These are phyloP conservation scores for Elgaria multicarinata DNA, from an alignment of 2,113 vertebrate species.

Conservation along the genomic window DNA sequence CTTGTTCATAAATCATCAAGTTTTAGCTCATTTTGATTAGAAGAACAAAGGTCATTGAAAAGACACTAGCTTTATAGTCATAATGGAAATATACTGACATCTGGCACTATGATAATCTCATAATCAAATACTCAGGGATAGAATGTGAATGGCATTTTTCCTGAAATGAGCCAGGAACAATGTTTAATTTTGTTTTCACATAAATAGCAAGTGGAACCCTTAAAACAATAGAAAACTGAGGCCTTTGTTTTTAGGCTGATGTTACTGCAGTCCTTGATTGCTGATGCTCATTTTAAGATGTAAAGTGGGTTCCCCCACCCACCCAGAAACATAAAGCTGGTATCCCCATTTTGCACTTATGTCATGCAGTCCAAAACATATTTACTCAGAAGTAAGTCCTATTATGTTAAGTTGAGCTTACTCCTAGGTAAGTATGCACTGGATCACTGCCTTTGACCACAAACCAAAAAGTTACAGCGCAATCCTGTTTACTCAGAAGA, in stretches of 20 bases:
- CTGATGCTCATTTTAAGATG: not conserved
- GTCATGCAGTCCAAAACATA: not conserved
- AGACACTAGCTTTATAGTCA: not conserved
- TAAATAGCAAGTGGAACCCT: not conserved
- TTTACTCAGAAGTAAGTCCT: not conserved
- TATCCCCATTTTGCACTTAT: not conserved
- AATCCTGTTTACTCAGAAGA: not conserved
- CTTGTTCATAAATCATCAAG: not conserved
- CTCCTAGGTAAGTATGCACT: too few species aligned
- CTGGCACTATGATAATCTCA: conserved; percentile 3
- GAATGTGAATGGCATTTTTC: not conserved
- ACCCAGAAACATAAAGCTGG: not conserved
- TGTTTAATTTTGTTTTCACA: not conserved
- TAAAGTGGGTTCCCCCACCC: too few species aligned
- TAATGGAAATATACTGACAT: conserved; percentile 5
- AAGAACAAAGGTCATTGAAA: not conserved
- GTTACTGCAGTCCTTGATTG: not conserved
- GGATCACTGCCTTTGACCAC: too few species aligned
- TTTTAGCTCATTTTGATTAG: not conserved
- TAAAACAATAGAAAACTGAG: not conserved
- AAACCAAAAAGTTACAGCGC: too few species aligned
- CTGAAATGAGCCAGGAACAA: not conserved
- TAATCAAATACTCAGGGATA: not conserved
- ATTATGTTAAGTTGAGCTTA: not conserved
- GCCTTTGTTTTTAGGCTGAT: not conserved